A percentile compares a stretch with the other conserved stretches of the same genome.
These are phyloP conservation scores for Phenganax stokvisi DNA, from an alignment of 92 coral and sea anemone species.

Conservation along the genomic window DNA sequence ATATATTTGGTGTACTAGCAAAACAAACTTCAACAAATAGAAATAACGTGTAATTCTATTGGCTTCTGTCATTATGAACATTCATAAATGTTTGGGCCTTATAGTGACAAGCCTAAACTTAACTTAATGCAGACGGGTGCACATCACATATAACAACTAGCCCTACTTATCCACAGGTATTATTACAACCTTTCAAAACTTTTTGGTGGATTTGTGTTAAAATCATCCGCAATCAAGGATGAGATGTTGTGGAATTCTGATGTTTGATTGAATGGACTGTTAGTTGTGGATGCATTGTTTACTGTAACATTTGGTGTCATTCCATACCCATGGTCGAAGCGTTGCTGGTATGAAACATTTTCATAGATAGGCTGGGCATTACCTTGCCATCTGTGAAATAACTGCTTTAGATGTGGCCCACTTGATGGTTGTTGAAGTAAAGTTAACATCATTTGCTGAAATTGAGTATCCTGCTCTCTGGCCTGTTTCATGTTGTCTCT, in stretches of 20 bases:
- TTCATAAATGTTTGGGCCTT: no score
- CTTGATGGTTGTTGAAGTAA: constrained; percentile 5
- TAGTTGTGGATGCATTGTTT: not conserved
- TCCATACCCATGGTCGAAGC: constrained; percentile 6
- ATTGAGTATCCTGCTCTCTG: constrained; percentile 16
- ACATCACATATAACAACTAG: no score
- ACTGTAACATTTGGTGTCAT: constrained; percentile 15
- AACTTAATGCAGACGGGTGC: no score
- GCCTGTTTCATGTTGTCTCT: constrained; percentile 28
- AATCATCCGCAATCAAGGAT: not conserved
- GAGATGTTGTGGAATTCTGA: not conserved
- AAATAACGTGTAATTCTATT: no score
- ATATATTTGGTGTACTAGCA: no score
- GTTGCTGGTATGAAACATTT: not conserved
- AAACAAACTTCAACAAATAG: no score
- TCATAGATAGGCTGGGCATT: not conserved
- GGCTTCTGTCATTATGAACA: no score
- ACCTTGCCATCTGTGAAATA: not conserved
- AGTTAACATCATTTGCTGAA: constrained; percentile 24
- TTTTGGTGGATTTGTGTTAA: not conserved
- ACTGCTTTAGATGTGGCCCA: not conserved
- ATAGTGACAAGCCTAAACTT: no score
- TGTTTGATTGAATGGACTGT: not conserved
- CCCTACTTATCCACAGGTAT: no score
- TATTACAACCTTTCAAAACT: no score